phyloP scores from a whole-genome alignment of 2,888 invertebrate genomes.

The Tupiocoris notatus region DNA sequence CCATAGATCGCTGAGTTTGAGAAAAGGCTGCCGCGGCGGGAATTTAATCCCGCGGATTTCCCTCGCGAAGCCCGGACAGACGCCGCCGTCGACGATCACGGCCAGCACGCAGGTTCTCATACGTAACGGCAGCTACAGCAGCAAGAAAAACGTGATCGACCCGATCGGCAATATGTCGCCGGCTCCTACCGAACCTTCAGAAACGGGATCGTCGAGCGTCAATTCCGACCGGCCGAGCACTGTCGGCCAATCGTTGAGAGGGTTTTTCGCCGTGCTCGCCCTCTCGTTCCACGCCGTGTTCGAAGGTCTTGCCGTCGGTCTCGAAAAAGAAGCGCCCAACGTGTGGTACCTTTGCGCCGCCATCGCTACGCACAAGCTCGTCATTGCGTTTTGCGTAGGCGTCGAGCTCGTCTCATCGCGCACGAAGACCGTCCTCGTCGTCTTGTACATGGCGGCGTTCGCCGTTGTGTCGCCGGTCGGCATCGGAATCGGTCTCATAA shows the following conservation, averaged over 20 bases:
- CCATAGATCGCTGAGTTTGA: constrained; percentile 59
- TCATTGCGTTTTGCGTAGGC: constrained; percentile 67
- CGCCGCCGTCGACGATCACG: constrained; percentile 49
- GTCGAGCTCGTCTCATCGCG: constrained; percentile 62
- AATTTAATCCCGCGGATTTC: constrained; percentile 52
- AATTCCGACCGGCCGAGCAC: constrained; percentile 40
- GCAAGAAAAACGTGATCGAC: constrained; percentile 49
- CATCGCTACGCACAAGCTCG: constrained; percentile 67
- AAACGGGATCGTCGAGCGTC: constrained; percentile 42
- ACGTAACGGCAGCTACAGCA: constrained; percentile 45
- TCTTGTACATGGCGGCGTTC: constrained; percentile 62
- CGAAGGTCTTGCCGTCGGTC: constrained; percentile 75
- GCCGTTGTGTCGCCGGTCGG: constrained; percentile 69
- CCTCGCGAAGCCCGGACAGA: constrained; percentile 45
- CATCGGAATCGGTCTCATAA: constrained; percentile 62
- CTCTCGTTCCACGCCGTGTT: constrained; percentile 68
- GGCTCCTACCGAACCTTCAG: constrained; percentile 44
- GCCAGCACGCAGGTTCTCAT: constrained; percentile 52
- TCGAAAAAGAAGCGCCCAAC: constrained; percentile 63
- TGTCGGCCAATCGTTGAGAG: constrained; percentile 54
- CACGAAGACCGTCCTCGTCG: constrained; percentile 56
- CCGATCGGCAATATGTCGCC: constrained; percentile 49
- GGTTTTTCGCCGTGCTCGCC: constrained; percentile 64
- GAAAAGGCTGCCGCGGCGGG: constrained; percentile 55
- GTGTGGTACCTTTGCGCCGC: constrained; percentile 67